Evolutionary conservation across 2,113 vertebrate species (phyloP), one percentile per base, ranked within the genome.

Genomic region (Macroglossus sobrinus): DNA sequence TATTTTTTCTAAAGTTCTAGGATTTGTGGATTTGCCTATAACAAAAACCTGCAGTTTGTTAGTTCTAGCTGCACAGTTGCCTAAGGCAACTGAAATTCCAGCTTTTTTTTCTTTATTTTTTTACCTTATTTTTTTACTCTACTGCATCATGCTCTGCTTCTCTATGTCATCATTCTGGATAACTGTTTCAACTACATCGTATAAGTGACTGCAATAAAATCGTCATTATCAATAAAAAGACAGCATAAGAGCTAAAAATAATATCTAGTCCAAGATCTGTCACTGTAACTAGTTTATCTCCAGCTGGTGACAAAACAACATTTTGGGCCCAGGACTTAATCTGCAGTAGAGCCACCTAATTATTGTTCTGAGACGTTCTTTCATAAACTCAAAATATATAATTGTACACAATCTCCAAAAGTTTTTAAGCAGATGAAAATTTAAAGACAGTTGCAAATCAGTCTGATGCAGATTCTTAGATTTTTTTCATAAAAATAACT

Each of bases 401-500:
- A 89, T 45, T 53, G 24, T 47, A 74, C 21, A 89, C 9, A 80
- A n/a, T 61, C 63, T 74, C 61, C n/a, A 85, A 76, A 2, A 86
- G 47, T 74, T 78, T 69, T 50, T 63, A 95, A 89, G 74, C 68
- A 84, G 53, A 93, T 61, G 61, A 74, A 38, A 92, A 80, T 22
- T 75, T 61, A 89, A 78, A 96, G 69, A 78, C 16, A 95, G 38
- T 43, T 88, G 38, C 88, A 81, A 79, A 94, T 71, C 38, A 40
- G 43, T 93, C 63, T 92, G 59, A 50, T 30, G 3, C 40, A 75
- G 72, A 68, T 55, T 80, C 71, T 57, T 78, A 35, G 61, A 84
- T 72, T 93, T 13, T 66, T 76, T 75, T 84, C n/a, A 4, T 64
- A 81, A 47, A 84, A 90, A 72, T 59, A 53, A 84, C n/a, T 75